phyloP scores from a whole-genome alignment of 30 jellyfish, hydroid and myxozoan species.

The Euphysa ruthae region DNA sequence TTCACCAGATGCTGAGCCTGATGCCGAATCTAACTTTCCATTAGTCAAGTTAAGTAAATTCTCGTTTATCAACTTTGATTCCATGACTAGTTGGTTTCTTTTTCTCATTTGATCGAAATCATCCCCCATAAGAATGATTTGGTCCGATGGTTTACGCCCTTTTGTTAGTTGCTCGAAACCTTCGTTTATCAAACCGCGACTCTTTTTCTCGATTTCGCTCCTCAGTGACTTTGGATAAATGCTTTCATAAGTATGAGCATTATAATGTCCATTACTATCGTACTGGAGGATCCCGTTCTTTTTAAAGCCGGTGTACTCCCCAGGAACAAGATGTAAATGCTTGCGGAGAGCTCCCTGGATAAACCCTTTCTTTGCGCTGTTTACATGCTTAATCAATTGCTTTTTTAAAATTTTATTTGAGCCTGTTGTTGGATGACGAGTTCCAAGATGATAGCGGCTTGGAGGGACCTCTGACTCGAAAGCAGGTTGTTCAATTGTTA shows the following conservation, averaged over 20 bases:
- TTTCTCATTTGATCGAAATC: constrained; percentile 23
- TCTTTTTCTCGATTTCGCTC: not conserved
- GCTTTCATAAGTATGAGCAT: not conserved
- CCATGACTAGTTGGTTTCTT: constrained; percentile 1
- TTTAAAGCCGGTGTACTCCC: constrained; percentile 32
- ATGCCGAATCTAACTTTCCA: not conserved
- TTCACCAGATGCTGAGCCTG: constrained; percentile 13
- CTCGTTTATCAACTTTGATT: not conserved
- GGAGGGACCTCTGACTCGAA: no score
- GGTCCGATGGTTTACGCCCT: not conserved
- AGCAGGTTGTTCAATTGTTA: no score
- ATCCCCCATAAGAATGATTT: constrained; percentile 12
- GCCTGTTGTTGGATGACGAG: no score
- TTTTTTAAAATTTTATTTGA: no score
- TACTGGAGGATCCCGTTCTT: constrained; percentile 4
- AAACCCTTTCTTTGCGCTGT: constrained; percentile 1
- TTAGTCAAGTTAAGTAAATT: not conserved
- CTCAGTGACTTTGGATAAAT: constrained; percentile 1
- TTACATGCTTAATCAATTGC: no score
- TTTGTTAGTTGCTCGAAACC: not conserved
- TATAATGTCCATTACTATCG: not conserved
- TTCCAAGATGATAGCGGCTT: no score
- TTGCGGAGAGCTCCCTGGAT: not conserved
- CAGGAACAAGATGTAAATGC: constrained; percentile 11
- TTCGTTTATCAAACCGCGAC: not conserved